Evolutionary conservation across 2,888 invertebrate species (phyloP).

Genomic region (Drosophila demipolita): DNA sequence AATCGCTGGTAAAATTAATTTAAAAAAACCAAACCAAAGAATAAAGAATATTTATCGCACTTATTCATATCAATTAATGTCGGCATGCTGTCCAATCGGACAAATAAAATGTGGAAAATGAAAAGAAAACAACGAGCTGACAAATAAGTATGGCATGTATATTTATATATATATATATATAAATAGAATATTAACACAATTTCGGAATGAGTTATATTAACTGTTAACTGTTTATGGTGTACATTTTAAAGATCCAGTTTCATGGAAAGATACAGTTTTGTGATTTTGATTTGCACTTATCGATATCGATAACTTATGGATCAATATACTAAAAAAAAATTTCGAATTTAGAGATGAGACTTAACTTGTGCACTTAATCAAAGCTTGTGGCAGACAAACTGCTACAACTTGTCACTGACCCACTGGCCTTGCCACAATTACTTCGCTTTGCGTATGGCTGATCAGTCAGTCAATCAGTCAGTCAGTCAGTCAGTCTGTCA

Average conservation of each 20-base stretch:
- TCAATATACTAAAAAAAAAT: not conserved
- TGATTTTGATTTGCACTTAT: not conserved
- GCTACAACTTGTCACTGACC: slow-evolving; percentile 9
- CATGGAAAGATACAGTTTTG: not conserved
- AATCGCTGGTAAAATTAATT: not conserved
- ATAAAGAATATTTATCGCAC: not conserved
- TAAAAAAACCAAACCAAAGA: not conserved
- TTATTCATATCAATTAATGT: slow-evolving; percentile 33
- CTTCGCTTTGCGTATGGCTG: not conserved
- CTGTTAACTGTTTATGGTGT: not conserved
- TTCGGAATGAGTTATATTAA: not conserved
- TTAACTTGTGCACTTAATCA: not conserved
- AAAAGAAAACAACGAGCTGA: not conserved
- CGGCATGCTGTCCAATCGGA: slow-evolving; percentile 13
- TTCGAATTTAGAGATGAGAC: not conserved
- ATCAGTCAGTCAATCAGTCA: not conserved
- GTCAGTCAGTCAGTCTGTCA: not conserved
- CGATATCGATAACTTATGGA: not conserved
- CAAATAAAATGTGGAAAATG: not conserved
- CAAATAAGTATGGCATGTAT: not conserved
- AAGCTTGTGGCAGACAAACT: not conserved
- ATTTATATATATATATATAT: not conserved
- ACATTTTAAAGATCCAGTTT: not conserved
- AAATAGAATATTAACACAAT: not conserved
- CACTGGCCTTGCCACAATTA: slow-evolving; percentile 14